These are phyloP conservation scores for Drosophila picticornis DNA, from an alignment of 2,888 invertebrate genomes.

Conservation along the genomic window DNA sequence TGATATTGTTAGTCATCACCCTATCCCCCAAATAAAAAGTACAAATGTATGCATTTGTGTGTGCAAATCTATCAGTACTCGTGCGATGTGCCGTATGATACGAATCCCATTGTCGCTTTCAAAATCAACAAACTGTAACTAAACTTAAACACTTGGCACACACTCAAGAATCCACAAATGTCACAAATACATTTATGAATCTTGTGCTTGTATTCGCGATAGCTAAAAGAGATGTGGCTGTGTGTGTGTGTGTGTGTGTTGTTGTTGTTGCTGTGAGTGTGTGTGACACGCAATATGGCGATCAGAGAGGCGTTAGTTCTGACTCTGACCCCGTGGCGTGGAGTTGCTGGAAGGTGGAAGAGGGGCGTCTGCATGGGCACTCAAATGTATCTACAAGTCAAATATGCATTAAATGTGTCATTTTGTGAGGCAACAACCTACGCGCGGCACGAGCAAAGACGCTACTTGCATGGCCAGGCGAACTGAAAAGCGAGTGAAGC, in stretches of 20 bases:
- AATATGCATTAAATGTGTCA: conserved; percentile 82
- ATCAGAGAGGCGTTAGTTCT: conserved; percentile 55
- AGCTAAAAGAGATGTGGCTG: conserved; percentile 17
- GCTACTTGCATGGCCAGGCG: conserved; percentile 59
- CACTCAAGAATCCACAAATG: conserved; percentile 50
- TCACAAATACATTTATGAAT: conserved; percentile 40
- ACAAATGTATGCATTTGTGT: conserved; percentile 1
- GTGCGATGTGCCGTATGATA: conserved; percentile 42
- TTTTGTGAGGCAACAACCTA: conserved; percentile 74
- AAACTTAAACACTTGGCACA: conserved; percentile 63
- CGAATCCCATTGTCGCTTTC: conserved; percentile 80
- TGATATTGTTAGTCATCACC: neutral
- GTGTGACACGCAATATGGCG: conserved; percentile 62
- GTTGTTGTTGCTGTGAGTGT: conserved; percentile 16
- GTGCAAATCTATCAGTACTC: conserved; percentile 5
- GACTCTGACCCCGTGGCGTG: conserved; percentile 53
- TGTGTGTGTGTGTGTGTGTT: neutral
- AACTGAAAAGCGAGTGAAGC: conserved; percentile 62
- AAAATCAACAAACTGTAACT: conserved; percentile 83
- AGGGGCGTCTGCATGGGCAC: conserved; percentile 53
- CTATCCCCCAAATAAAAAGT: conserved; percentile 11
- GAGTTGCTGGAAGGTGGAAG: conserved; percentile 2
- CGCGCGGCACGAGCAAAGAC: conserved; percentile 53
- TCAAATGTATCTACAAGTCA: conserved; percentile 79
- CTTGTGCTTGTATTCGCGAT: conserved; percentile 44